Evolutionary conservation across 2,113 vertebrate genomes (phyloP), one percentile per base, ranked within the genome.

Genomic region (Motacilla alba): DNA sequence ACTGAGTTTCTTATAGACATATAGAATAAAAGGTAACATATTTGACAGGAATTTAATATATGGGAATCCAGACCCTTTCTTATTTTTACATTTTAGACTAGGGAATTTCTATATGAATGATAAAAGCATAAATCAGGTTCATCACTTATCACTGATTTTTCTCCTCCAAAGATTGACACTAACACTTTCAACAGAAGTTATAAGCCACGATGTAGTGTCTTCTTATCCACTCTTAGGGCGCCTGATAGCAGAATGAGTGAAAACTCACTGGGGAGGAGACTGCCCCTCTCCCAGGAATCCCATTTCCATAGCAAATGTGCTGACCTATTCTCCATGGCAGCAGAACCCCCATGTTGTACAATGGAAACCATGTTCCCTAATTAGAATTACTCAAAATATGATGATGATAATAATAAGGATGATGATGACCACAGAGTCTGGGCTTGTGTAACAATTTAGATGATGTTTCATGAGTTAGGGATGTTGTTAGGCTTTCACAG

Each of bases 181-280:
- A 0, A 5, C 12, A 62, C 11, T 49, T 41, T 73, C 41, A 86
- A 56, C 8, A 39, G 33, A 81, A 83, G 22, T 30, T 3, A 47
- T 62, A 2, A 74, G 10, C 21, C 11, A 3, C 0, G 0, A 44
- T 28, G 7, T 26, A 31, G 13, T 30, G 8, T 20, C 23, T 53
- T 78, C 13, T 41, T 33, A 47, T 56, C 11, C 80, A 10, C 17
- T 74, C 9, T 66, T 60, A 41, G 24, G 16, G 26, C 11, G 82
- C 15, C 4, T 82, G 66, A 13, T 10, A 24, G 9, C 22, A 69
- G 81, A 80, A 83, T 1, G 7, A 63, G 5, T 27, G n/a, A 83
- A 83, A 95, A 53, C 4, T 7, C 5, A 3, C 2, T 7, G 8
- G 7, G 8, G 11, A 60, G 21, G 11, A 66, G 22, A 13, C 41